Percentiles rank a stretch among this genome's conserved stretches.
These are phyloP conservation scores for Ictalurus furcatus DNA, from an alignment of 2,113 vertebrate species.

Conservation along the genomic window DNA sequence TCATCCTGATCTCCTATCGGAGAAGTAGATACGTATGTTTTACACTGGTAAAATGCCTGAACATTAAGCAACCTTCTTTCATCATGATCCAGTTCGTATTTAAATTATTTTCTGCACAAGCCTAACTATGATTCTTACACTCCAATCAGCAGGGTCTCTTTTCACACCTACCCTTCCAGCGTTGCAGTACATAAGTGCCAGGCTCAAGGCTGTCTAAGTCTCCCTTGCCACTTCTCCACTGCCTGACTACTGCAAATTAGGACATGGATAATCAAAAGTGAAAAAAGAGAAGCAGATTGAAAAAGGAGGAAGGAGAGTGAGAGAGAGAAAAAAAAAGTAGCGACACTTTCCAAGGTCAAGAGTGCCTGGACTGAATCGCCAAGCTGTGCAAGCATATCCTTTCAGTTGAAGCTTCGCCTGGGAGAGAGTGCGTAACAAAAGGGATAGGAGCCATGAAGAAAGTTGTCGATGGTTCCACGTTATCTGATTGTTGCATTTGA, in stretches of 20 bases:
- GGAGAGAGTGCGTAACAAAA: conserved; percentile 10
- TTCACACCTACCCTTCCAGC: conserved; percentile 1
- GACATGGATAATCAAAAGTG: conserved; percentile 59
- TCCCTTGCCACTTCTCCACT: conserved; percentile 6
- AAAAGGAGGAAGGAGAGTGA: background rate
- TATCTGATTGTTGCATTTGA: conserved; percentile 22
- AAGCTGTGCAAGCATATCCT: conserved; percentile 51
- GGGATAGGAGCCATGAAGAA: background rate
- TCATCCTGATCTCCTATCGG: background rate
- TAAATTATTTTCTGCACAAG: conserved; percentile 32
- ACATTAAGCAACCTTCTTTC: conserved; percentile 13
- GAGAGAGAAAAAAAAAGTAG: background rate
- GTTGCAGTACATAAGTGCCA: conserved; percentile 25
- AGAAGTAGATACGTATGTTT: conserved; percentile 20
- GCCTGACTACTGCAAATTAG: conserved; percentile 65
- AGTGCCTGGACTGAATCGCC: conserved; percentile 46
- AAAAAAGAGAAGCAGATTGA: conserved; percentile 44
- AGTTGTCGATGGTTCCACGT: background rate
- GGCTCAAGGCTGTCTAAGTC: conserved; percentile 14
- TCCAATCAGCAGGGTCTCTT: conserved; percentile 43
- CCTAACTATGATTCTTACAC: conserved; percentile 32
- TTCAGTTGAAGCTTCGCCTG: conserved; percentile 31
- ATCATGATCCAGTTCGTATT: background rate
- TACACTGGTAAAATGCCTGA: conserved; percentile 36
- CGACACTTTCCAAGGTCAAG: conserved; percentile 60